phyloP scores from a whole-genome alignment of 2,797 vertebrate species.

The Chelmon rostratus region DNA sequence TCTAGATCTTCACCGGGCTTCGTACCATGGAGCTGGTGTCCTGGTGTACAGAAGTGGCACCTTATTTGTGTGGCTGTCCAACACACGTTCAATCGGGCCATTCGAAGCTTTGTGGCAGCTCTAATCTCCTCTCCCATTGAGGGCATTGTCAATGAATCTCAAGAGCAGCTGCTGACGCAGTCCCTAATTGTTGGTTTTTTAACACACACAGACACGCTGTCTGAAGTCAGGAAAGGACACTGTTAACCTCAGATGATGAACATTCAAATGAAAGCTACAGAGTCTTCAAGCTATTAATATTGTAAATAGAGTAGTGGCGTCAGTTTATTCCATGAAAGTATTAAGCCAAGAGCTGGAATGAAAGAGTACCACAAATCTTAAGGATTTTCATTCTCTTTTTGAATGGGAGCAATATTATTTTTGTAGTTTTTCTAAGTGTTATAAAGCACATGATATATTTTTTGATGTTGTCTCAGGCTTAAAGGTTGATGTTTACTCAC shows the following conservation, averaged over 20 bases:
- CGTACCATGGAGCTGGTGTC: constrained; percentile 35
- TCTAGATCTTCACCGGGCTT: constrained; percentile 61
- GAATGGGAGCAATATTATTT: constrained; percentile 72
- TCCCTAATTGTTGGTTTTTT: constrained; percentile 55
- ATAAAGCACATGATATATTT: constrained; percentile 73
- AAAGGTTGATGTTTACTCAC: constrained; percentile 71
- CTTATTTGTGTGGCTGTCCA: constrained; percentile 58
- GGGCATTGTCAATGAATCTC: constrained; percentile 71
- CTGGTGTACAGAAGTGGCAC: constrained; percentile 49
- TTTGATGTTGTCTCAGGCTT: constrained; percentile 80
- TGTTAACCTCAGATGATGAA: constrained; percentile 63
- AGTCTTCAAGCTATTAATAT: constrained; percentile 66
- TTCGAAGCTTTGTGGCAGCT: constrained; percentile 77
- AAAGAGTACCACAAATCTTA: constrained; percentile 59
- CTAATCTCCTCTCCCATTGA: constrained; percentile 47
- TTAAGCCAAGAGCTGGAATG: constrained; percentile 63
- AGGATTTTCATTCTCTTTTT: constrained; percentile 74
- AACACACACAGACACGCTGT: constrained; percentile 52
- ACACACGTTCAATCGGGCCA: constrained; percentile 58
- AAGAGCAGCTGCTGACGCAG: constrained; percentile 62
- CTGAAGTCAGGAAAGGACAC: constrained; percentile 58
- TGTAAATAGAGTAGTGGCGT: constrained; percentile 66
- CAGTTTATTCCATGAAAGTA: constrained; percentile 59
- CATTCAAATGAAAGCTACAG: constrained; percentile 58
- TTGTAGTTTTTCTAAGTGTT: constrained; percentile 74